Base-by-base conservation (phyloP, 2,113 vertebrate genomes). In the Petrocephalus microphthalmus region DNA sequence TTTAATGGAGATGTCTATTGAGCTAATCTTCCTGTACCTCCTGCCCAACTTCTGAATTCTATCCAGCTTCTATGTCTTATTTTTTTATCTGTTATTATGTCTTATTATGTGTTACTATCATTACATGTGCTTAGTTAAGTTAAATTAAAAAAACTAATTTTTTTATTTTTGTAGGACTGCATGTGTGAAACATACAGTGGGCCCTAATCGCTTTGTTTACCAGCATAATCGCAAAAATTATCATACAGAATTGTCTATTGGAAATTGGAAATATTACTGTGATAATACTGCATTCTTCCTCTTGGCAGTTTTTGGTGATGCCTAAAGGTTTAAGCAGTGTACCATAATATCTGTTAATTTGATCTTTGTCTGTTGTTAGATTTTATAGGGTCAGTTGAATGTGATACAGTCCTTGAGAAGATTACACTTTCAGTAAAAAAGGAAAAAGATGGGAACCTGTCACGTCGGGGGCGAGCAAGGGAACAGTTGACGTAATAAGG, bases 1-100 rank as follows among this genome's bases (percentile, higher is more conserved):
- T 94, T 92, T 95, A 95, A 95, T 94, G 93, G 94, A 95, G 93
- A 91, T 93, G 95, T 95, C 94, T 92, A 92, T 93, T 91, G 92
- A 90, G 91, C 92, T 95, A 95, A 95, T 95, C 94, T 95, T 91
- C 92, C 89, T 89, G 91, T 89, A 88, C 92, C 94, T 93, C 91
- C 90, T 86, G 67, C 52, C 52, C 37, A 42, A 86, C 84, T 56
- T 86, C 83, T 86, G 29, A 86, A 57, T 54, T 37, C 53, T 42
- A 17, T 86, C 84, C 33, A 11, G 53, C 33, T 42, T 37, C 5
- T 19, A 6, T 37, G 82, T 51, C 47, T 84, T n/a, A n/a, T 29
- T 84, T 51, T 84, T 52, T 29, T 37, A 17, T 86, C 33, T 56
- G 53, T 56, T 57, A 11, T 2, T 20, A 20, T 33, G 33, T 57